A percentile compares a stretch with the other conserved stretches of the same genome.
Evolutionary conservation across 2,888 invertebrate species (phyloP).

Genomic region (Dinocampus coccinellae): DNA sequence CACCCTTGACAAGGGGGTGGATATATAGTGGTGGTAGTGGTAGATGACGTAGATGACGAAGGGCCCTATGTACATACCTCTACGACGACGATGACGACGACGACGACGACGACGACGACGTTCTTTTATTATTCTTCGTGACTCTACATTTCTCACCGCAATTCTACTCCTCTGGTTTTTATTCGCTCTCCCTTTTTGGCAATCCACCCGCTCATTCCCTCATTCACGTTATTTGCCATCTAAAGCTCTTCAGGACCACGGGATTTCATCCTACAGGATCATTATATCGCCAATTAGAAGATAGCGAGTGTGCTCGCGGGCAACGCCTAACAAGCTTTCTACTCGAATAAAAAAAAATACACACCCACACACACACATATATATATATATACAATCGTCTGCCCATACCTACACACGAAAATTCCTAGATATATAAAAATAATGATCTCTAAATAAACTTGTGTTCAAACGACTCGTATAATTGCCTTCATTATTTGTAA

Average conservation of each 20-base stretch:
- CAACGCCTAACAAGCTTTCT: constrained; percentile 69
- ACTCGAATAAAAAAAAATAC: constrained; percentile 29
- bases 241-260: constrained; percentile 56
- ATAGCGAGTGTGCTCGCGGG: constrained; percentile 59
- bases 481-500: neutral
- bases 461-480: neutral
- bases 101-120: constrained; percentile 18
- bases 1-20: constrained; percentile 58
- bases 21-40: too few species aligned
- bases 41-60: constrained; percentile 24
- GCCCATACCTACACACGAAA: too few species aligned
- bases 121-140: constrained; percentile 18
- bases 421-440: too few species aligned
- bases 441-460: neutral
- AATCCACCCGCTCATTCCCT: too few species aligned
- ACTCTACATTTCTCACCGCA: constrained; percentile 24
- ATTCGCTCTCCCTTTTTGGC: constrained; percentile 10
- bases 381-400: neutral
- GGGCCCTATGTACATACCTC: constrained; percentile 10
- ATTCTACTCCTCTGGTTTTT: too few species aligned
- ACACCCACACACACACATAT: neutral
- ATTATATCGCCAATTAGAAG: constrained; percentile 70
- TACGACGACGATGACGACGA: constrained; percentile 21
- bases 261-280: constrained; percentile 69
- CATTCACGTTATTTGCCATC: too few species aligned